These are phyloP conservation scores for Eremobia ochroleuca DNA, from an alignment of 2,888 invertebrate genomes.

Conservation along the genomic window DNA sequence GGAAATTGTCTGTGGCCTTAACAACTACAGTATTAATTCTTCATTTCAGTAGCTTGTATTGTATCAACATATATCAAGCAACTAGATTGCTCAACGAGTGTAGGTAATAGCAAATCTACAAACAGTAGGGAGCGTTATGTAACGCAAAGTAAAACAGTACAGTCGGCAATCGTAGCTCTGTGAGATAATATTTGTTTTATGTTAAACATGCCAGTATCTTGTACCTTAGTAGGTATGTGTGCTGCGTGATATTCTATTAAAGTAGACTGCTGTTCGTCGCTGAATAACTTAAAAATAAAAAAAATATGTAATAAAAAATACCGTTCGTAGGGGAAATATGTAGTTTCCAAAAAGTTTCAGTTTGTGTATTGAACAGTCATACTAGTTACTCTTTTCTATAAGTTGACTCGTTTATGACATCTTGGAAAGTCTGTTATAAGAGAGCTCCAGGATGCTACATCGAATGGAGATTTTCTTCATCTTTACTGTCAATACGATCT, in stretches of 20 bases:
- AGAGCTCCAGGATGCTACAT: neutral
- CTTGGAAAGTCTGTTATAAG: neutral
- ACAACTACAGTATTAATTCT: neutral
- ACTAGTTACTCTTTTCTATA: neutral
- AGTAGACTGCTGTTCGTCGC: slow-evolving; percentile 14
- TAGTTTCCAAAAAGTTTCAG: neutral
- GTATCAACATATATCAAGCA: slow-evolving; percentile 47
- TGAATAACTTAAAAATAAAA: no score
- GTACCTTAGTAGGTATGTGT: slow-evolving; percentile 27
- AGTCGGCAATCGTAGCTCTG: slow-evolving; percentile 38
- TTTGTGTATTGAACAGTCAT: neutral
- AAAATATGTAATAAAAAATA: no score
- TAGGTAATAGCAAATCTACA: slow-evolving; percentile 50
- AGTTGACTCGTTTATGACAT: neutral
- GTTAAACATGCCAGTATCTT: slow-evolving; percentile 49
- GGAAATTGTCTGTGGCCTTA: neutral
- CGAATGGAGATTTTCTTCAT: neutral
- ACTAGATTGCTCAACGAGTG: slow-evolving; percentile 50
- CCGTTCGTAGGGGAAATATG: no score
- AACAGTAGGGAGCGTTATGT: slow-evolving; percentile 57
- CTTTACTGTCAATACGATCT: neutral
- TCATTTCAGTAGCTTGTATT: slow-evolving; percentile 42
- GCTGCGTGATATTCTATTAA: slow-evolving; percentile 58
- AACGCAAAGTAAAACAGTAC: slow-evolving; percentile 53
- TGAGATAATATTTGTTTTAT: slow-evolving; percentile 68